A percentile compares a stretch with the other conserved stretches of the same genome.
These are phyloP conservation scores for Cyclina sinensis DNA, from an alignment of 1,140 invertebrate species.

Conservation along the genomic window DNA sequence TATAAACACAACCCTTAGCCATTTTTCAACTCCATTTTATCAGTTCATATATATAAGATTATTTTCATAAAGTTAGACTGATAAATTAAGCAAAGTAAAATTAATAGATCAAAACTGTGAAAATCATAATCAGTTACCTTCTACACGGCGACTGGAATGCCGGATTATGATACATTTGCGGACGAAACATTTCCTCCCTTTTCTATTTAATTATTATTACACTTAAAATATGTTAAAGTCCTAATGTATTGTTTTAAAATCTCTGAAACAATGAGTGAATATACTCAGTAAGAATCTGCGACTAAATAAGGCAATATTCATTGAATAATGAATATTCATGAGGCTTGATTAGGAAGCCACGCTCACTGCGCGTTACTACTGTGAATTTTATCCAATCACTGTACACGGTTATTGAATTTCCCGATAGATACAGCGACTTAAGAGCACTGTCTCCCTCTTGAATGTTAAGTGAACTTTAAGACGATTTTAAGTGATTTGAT, in stretches of 20 bases:
- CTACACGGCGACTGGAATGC: constrained; percentile 16
- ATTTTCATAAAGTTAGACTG: too few relatives aligned
- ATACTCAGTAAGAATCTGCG: not conserved
- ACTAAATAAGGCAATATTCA: constrained; percentile 11
- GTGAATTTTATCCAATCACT: constrained; percentile 15
- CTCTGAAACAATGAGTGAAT: not conserved
- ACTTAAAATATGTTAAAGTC: not conserved
- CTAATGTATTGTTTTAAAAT: not conserved
- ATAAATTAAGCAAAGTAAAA: too few relatives aligned
- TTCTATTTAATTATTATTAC: too few relatives aligned
- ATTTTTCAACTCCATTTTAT: too few relatives aligned
- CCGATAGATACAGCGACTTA: not conserved
- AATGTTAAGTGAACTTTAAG: too few relatives aligned
- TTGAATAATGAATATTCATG: constrained; percentile 28
- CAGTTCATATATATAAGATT: too few relatives aligned
- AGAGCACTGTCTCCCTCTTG: too few relatives aligned
- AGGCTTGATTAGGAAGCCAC: not conserved
- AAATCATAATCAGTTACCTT: constrained; percentile 20
- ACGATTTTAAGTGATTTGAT: too few relatives aligned
- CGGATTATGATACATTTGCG: constrained; percentile 4
- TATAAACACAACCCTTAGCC: too few relatives aligned
- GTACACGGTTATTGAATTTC: not conserved
- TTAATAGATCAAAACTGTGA: too few relatives aligned
- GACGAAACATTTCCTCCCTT: constrained; percentile 5
- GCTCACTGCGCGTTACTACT: not conserved